Evolutionary conservation across 2,113 vertebrate species (phyloP), one percentile per base, ranked within the genome.

Genomic region (Micromys minutus): DNA sequence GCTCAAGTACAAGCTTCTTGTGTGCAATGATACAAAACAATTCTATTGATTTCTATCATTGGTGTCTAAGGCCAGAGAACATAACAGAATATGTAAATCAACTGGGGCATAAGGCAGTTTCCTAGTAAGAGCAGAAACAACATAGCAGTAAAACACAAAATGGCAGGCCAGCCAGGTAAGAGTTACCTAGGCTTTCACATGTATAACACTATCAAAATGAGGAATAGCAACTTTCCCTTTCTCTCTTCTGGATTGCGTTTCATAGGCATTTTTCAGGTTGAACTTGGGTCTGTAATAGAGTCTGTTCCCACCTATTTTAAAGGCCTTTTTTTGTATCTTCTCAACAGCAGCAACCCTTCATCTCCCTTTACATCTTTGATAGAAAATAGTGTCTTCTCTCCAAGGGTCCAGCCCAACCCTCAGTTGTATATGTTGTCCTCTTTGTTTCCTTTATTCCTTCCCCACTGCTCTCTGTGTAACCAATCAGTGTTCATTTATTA

Each of bases 161-260:
- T 67, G 65, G 65, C 31, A 5, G 12, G 63, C 34, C 12, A 67
- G 31, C 65, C 31, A 67, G 65, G 31, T 67, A 67, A 6, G 5
- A 36, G 34, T 67, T 67, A 36, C 31, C 34, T 67, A 67, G 65
- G 65, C 31, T 29, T 67, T 67, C 7, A 67, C 36, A 17, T n/a
- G n/a, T n/a, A 74, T 7, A n/a, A 87, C 61, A 34, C 16, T n/a
- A 74, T 74, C 42, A 31, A 74, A 39, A 81, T 72, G 42, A 59
- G 16, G 67, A 83, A 80, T 83, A 61, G 34, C 24, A 77, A 26
- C 47, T 94, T 59, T 42, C 4, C 42, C 8, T 75, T 75, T 81
- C 79, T 92, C 52, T 19, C 50, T 88, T 83, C 55, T 89, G 90
- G 7, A 71, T 95, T 92, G 92, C 94, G 22, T 67, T 91, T 15